These are phyloP conservation scores for Gastrophryne carolinensis DNA, from an alignment of 2,797 vertebrate species.

Conservation along the genomic window DNA sequence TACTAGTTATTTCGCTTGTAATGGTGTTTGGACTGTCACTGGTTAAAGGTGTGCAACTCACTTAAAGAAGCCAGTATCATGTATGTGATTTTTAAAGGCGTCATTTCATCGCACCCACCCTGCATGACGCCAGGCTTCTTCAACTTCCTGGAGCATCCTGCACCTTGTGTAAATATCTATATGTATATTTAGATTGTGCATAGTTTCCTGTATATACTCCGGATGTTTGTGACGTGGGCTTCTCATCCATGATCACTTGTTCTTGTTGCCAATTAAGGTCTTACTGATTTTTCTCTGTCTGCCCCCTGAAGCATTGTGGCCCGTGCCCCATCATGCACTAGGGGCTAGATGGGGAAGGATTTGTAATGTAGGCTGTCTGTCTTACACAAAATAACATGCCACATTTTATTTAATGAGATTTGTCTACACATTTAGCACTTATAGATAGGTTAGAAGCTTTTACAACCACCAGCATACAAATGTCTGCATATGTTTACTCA, in stretches of 20 bases:
- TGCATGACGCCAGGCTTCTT: conserved; percentile 6
- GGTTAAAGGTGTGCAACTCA: conserved; percentile 15
- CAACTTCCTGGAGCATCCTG: conserved; percentile 53
- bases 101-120: conserved; percentile 6
- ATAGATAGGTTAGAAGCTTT: conserved; percentile 22
- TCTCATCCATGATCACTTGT: conserved; percentile 17
- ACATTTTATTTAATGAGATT: background rate
- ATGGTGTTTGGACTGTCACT: conserved; percentile 16
- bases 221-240: conserved; percentile 4
- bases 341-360: background rate
- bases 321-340: conserved; percentile 21
- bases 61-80: background rate
- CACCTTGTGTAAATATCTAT: conserved; percentile 54
- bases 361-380: conserved; percentile 12
- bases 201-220: conserved; percentile 12
- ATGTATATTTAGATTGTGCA: conserved; percentile 38
- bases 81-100: conserved; percentile 16
- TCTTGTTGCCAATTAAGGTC: conserved; percentile 41
- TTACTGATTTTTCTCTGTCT: conserved; percentile 10
- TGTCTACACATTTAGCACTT: conserved; percentile 26
- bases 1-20: conserved; percentile 9
- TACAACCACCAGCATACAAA: conserved; percentile 31
- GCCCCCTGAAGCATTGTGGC: conserved; percentile 3
- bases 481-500: conserved; percentile 4
- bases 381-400: conserved; percentile 6